These are phyloP conservation scores for Drosophila longiperda DNA, from an alignment of 2,888 invertebrate genomes.

Conservation along the genomic window DNA sequence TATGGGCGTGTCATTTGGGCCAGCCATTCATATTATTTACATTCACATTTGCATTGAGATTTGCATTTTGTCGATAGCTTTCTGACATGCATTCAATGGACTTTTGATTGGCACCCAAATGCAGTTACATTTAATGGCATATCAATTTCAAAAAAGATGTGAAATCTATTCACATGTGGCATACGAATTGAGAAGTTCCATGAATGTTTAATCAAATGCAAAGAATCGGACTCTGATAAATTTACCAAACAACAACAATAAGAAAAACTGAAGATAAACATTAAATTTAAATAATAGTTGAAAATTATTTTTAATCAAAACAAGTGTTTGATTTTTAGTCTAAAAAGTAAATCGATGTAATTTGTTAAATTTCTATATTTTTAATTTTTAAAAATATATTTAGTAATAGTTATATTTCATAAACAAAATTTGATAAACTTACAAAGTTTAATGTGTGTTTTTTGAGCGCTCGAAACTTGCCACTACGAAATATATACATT, in stretches of 20 bases:
- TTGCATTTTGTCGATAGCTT: slow-evolving; percentile 58
- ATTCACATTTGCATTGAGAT: slow-evolving; percentile 56
- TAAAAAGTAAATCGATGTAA: neutral
- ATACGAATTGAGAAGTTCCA: slow-evolving; percentile 1
- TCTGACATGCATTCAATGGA: slow-evolving; percentile 64
- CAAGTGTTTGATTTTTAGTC: neutral
- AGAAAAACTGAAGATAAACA: neutral
- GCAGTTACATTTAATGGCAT: slow-evolving; percentile 39
- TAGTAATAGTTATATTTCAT: neutral
- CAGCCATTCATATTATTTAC: slow-evolving; percentile 47
- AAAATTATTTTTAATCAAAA: neutral
- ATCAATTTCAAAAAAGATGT: slow-evolving; percentile 29
- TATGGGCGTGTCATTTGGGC: slow-evolving; percentile 28
- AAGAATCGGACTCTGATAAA: neutral
- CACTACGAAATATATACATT: neutral
- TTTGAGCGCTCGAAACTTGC: neutral
- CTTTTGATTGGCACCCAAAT: slow-evolving; percentile 41
- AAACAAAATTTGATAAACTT: neutral
- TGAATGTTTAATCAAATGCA: slow-evolving; percentile 14
- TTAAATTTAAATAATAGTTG: neutral
- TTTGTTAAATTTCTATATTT: neutral
- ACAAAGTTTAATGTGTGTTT: neutral
- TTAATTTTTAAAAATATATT: neutral
- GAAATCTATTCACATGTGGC: slow-evolving; percentile 5
- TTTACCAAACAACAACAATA: neutral